Evolutionary conservation across 2,888 invertebrate genomes (phyloP).

Genomic region (Biston betularia): DNA sequence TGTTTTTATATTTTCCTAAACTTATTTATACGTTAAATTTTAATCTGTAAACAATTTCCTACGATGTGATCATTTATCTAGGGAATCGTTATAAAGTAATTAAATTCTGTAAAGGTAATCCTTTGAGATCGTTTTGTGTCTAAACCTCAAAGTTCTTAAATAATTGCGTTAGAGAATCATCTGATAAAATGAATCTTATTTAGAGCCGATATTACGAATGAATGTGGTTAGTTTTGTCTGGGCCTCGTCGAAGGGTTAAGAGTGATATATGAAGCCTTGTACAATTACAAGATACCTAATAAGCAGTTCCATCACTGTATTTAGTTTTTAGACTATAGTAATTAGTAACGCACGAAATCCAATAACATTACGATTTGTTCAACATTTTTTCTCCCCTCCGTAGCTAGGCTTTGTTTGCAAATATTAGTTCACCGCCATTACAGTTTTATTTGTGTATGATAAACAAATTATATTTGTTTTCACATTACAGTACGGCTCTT

Average conservation of each 20-base stretch:
- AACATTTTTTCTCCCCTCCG: no score
- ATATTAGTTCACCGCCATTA: no score
- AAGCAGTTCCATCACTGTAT: background rate
- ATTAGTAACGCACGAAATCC: no score
- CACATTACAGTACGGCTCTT: background rate
- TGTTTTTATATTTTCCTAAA: background rate
- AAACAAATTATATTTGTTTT: background rate
- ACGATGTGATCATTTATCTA: background rate
- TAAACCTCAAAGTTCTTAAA: conserved; percentile 31
- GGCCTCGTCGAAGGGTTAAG: conserved; percentile 13
- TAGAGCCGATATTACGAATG: background rate
- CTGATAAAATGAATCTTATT: conserved; percentile 23
- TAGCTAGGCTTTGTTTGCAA: no score
- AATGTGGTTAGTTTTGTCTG: conserved; percentile 22
- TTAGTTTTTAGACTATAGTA: background rate
- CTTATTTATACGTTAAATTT: background rate
- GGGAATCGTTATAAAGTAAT: background rate
- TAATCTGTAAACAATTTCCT: background rate
- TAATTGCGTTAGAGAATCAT: conserved; percentile 20
- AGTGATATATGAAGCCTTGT: background rate
- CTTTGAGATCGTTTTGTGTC: conserved; percentile 6
- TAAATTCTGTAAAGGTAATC: background rate
- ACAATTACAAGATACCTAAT: background rate
- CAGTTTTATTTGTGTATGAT: no score
- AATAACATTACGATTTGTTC: no score